These are phyloP conservation scores for Drosophila falleni DNA, from an alignment of 2,888 invertebrate genomes.

Conservation along the genomic window DNA sequence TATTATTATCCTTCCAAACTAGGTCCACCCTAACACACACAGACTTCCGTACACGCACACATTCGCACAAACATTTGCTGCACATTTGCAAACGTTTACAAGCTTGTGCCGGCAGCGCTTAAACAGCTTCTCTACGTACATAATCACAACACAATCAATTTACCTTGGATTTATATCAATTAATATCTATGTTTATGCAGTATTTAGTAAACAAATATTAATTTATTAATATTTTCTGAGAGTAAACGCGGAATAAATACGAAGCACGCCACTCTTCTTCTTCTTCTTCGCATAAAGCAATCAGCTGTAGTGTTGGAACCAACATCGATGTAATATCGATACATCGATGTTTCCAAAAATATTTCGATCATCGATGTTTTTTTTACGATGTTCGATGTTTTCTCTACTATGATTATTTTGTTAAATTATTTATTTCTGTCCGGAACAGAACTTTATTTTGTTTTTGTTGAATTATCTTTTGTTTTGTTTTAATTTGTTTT, in stretches of 20 bases:
- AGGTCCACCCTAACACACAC: conserved; percentile 40
- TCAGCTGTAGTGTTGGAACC: too few species aligned
- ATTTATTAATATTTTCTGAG: conserved; percentile 18
- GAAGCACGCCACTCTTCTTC: conserved; percentile 59
- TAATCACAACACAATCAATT: background rate
- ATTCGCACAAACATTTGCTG: background rate
- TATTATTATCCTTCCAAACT: background rate
- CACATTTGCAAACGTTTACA: conserved; percentile 45
- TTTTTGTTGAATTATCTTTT: too few species aligned
- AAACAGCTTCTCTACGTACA: background rate
- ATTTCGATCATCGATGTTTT: too few species aligned
- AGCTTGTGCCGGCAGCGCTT: conserved; percentile 27
- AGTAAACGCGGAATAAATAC: conserved; percentile 41
- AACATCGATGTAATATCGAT: too few species aligned
- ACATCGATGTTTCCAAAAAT: too few species aligned
- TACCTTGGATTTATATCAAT: conserved; percentile 25
- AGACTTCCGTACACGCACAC: conserved; percentile 9
- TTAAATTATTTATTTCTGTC: too few species aligned
- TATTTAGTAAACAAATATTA: background rate
- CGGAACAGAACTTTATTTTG: too few species aligned
- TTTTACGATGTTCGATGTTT: too few species aligned
- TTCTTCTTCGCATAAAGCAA: conserved; percentile 33
- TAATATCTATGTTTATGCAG: background rate
- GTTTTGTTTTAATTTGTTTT: too few species aligned
- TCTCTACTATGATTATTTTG: too few species aligned